Conservation (phyloP, 2,797 vertebrate genomes). For the Sandelia bainsii region DNA sequence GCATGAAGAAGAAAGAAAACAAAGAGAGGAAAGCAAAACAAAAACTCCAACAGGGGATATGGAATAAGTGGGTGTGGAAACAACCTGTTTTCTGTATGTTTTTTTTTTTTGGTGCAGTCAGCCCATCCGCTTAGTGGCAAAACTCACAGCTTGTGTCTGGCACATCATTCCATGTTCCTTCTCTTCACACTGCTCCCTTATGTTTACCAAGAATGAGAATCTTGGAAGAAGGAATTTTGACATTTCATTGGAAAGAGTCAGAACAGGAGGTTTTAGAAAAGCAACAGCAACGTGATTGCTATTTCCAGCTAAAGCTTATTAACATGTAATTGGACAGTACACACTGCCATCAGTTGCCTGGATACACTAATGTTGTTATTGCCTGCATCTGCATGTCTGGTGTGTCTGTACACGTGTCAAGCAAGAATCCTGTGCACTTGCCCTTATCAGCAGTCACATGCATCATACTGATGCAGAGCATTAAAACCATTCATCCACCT, state of each 20-base stretch:
- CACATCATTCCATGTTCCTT: constrained; percentile 6
- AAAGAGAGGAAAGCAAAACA: constrained; percentile 43
- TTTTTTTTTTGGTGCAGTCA: constrained; percentile 43
- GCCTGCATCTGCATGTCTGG: constrained; percentile 14
- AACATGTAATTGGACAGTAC: constrained; percentile 31
- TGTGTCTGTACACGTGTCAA: constrained; percentile 29
- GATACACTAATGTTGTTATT: constrained; percentile 38
- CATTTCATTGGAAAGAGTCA: not conserved
- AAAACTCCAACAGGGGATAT: constrained; percentile 35
- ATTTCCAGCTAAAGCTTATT: constrained; percentile 31
- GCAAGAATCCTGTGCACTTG: constrained; percentile 20
- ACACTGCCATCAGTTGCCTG: constrained; percentile 45
- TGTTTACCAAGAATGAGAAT: constrained; percentile 30
- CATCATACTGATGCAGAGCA: constrained; percentile 7
- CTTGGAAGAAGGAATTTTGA: constrained; percentile 3
- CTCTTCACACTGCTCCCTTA: constrained; percentile 20
- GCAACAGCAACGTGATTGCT: constrained; percentile 19
- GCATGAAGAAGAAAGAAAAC: constrained; percentile 42
- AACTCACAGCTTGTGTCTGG: constrained; percentile 62
- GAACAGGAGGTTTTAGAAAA: constrained; percentile 8
- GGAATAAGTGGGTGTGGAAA: constrained; percentile 40
- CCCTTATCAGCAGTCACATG: constrained; percentile 57
- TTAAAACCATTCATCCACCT: constrained; percentile 17
- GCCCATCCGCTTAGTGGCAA: constrained; percentile 47
- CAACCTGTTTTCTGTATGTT: constrained; percentile 28